Base-by-base conservation (phyloP, 1,140 invertebrate genomes). In the Tetramorium simillimum region DNA sequence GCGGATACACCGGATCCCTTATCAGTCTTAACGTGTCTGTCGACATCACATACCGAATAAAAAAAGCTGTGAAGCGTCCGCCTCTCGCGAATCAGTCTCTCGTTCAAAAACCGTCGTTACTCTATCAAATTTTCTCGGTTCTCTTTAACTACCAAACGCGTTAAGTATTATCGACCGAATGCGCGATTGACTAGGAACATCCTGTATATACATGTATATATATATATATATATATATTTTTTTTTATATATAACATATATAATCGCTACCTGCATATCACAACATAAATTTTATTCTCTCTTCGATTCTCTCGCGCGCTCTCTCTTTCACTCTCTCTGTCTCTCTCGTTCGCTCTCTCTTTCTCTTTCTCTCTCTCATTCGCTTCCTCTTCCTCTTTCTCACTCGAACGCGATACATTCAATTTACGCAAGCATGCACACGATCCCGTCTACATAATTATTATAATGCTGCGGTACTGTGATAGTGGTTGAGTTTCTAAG, bases 221-320 rank as follows among this genome's bases (percentile, higher is more conserved):
- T 33, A 65, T 51, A 60, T 86, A 91, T 92, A 92, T 86, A 78
- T 85, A 87, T 87, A 51, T 51, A 28, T 28, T n/a, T n/a, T 28
- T 51, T 18, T 53, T 1, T 76, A 69, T 78, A 63, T 73, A 91
- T 90, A 60, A 28, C 33, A 40, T 60, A 94, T 93, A 92, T 93
- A 93, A 92, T 93, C 86, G 91, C 92, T 94, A 94, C 93, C 89
- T 93, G 93, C 93, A 93, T 94, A 94, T 94, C 94, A 95, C 94
- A 95, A 94, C 94, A 94, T 94, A 94, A 94, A 95, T 92, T 93
- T 94, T 90, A 89, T 87, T 82, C 46, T 87, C 80, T 84, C 70
- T 85, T 78, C 69, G 63, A 69, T 56, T 78, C 28, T 86, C 28
- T 40, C 56, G 18, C 40, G 21, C 77, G 40, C 40, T 9, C 18